Percentiles rank a stretch among this genome's conserved stretches.
phyloP scores from a whole-genome alignment of 2,113 vertebrate species.

The Pantherophis guttatus region DNA sequence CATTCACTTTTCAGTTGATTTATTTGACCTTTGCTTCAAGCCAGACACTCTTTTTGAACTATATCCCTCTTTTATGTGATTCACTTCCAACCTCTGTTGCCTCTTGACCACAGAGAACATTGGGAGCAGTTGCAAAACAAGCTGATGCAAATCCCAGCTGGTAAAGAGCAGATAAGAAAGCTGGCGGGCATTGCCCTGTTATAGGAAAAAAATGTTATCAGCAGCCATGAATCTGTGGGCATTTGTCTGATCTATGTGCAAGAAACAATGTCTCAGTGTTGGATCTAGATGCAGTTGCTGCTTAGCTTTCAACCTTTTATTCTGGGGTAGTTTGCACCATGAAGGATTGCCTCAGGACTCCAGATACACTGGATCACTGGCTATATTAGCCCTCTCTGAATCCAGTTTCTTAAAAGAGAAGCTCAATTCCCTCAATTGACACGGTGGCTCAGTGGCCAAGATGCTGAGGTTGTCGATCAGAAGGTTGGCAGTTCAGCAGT shows the following conservation, averaged over 20 bases:
- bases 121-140: background rate
- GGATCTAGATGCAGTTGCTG: background rate
- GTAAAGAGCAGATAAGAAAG: background rate
- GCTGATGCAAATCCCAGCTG: background rate
- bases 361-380: background rate
- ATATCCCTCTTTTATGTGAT: background rate
- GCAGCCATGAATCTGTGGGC: background rate
- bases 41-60: background rate
- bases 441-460: no score
- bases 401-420: background rate
- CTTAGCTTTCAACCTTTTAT: background rate
- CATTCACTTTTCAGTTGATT: background rate
- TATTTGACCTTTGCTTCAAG: background rate
- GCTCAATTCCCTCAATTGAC: background rate
- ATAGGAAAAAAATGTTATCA: background rate
- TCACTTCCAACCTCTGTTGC: background rate
- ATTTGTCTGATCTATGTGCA: background rate
- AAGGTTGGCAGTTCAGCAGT: no score
- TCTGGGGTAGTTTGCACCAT: background rate
- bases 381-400: background rate
- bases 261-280: background rate
- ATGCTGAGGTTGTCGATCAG: no score
- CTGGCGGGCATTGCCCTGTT: background rate
- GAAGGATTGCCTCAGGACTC: background rate
- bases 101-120: background rate